Conservation (phyloP, 2,113 vertebrate genomes). For the Bos javanicus region DNA sequence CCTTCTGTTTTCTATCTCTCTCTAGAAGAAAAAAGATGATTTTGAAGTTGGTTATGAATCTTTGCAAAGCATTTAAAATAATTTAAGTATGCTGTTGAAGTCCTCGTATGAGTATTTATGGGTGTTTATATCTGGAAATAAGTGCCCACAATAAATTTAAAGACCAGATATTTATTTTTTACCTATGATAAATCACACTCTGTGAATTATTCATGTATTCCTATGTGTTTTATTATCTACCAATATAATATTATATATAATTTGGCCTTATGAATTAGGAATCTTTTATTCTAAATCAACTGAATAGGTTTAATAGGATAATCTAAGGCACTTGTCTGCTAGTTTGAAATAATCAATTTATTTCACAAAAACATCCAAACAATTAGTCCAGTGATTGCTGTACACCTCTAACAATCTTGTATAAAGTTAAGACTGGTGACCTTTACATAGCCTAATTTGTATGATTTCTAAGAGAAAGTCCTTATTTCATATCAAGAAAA, state of each 20-base stretch:
- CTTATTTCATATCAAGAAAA: background rate
- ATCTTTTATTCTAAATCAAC: background rate
- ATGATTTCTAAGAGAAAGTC: background rate
- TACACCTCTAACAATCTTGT: background rate
- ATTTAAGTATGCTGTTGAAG: slow-evolving; percentile 5
- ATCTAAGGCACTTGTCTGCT: background rate
- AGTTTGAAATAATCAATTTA: slow-evolving; percentile 24
- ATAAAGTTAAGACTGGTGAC: background rate
- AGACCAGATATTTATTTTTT: background rate
- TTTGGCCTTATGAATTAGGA: background rate
- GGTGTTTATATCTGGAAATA: slow-evolving; percentile 29
- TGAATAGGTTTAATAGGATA: background rate
- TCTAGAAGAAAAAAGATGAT: background rate
- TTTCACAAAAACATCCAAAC: background rate
- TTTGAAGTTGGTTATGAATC: background rate
- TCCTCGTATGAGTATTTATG: background rate
- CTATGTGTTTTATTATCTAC: background rate
- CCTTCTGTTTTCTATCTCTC: background rate
- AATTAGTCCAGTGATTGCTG: background rate
- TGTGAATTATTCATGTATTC: background rate
- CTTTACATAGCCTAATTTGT: background rate
- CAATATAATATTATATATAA: background rate
- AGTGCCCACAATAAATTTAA: background rate
- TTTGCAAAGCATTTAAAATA: slow-evolving; percentile 2
- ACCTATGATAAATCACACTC: background rate